phyloP scores from a whole-genome alignment of 2,888 invertebrate species.

The Drosophila suboccidentalis region DNA sequence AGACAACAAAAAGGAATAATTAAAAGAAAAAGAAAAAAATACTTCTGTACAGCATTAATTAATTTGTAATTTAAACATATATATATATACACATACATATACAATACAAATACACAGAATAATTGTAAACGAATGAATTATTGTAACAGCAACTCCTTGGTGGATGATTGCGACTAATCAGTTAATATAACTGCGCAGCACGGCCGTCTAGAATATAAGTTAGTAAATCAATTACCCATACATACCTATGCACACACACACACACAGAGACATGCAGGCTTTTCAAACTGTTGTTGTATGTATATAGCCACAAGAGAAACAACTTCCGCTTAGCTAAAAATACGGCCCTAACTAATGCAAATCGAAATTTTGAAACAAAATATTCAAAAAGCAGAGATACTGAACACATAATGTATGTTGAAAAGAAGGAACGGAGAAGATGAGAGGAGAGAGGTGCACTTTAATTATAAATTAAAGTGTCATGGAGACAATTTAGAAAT shows the following conservation, averaged over 20 bases:
- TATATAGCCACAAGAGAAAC: slow-evolving; percentile 62
- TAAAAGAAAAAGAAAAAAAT: slow-evolving; percentile 34
- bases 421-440: slow-evolving; percentile 5
- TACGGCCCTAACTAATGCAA: slow-evolving; percentile 67
- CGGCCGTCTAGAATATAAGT: slow-evolving; percentile 76
- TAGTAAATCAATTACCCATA: slow-evolving; percentile 72
- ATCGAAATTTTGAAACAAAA: slow-evolving; percentile 40
- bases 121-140: slow-evolving; percentile 34
- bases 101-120: slow-evolving; percentile 24
- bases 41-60: slow-evolving; percentile 77
- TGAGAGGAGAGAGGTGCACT: slow-evolving; percentile 41
- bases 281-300: slow-evolving; percentile 56
- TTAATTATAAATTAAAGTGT: slow-evolving; percentile 74
- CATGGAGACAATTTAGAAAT: slow-evolving; percentile 23
- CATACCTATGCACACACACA: slow-evolving; percentile 33
- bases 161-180: slow-evolving; percentile 20
- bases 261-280: slow-evolving; percentile 23
- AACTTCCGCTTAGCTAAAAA: slow-evolving; percentile 76
- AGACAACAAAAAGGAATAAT: slow-evolving; percentile 7
- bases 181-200: slow-evolving; percentile 36
- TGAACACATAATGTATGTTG: slow-evolving; percentile 6
- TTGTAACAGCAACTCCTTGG: slow-evolving; percentile 16
- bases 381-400: slow-evolving; percentile 30
- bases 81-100: slow-evolving; percentile 25
- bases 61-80: slow-evolving; percentile 69